phyloP scores from a whole-genome alignment of 23 tunicate genomes.

The Diplosoma virens region DNA sequence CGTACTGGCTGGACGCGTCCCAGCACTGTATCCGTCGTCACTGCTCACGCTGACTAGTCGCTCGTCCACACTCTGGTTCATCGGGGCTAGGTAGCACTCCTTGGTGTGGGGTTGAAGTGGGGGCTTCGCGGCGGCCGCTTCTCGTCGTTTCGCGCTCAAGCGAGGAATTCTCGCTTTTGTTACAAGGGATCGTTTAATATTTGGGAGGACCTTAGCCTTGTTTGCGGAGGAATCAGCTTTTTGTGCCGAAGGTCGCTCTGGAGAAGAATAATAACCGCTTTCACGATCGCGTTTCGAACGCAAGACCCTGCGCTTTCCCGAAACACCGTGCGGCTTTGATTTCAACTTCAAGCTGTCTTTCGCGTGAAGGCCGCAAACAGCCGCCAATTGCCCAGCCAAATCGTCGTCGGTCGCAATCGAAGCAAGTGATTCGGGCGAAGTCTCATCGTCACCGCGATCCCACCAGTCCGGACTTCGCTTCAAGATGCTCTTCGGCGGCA shows the following conservation, averaged over 20 bases:
- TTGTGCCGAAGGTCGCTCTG: constrained; percentile 34
- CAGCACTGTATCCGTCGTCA: constrained; percentile 52
- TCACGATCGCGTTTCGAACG: constrained; percentile 58
- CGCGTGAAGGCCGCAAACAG: constrained; percentile 70
- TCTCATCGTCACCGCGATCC: too few species aligned
- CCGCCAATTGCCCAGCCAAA: constrained; percentile 57
- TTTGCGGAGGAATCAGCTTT: neutral
- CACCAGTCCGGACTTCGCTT: too few species aligned
- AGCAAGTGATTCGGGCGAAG: too few species aligned
- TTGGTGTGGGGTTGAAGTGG: constrained; percentile 1
- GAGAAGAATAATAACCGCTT: constrained; percentile 86
- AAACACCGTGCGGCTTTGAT: constrained; percentile 51
- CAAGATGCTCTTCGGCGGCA: constrained; percentile 29
- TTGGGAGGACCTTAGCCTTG: neutral
- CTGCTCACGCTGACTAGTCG: constrained; percentile 55
- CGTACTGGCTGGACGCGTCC: constrained; percentile 59
- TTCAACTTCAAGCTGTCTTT: constrained; percentile 70
- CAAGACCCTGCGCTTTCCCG: constrained; percentile 60
- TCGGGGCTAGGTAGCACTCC: constrained; percentile 41
- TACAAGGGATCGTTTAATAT: constrained; percentile 30
- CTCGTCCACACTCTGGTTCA: constrained; percentile 30
- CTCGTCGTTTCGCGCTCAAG: neutral
- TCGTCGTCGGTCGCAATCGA: neutral
- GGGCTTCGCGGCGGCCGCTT: neutral
- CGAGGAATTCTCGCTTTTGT: neutral